Conservation (phyloP, 2,888 invertebrate genomes). For the Himalopsyche japonica region DNA sequence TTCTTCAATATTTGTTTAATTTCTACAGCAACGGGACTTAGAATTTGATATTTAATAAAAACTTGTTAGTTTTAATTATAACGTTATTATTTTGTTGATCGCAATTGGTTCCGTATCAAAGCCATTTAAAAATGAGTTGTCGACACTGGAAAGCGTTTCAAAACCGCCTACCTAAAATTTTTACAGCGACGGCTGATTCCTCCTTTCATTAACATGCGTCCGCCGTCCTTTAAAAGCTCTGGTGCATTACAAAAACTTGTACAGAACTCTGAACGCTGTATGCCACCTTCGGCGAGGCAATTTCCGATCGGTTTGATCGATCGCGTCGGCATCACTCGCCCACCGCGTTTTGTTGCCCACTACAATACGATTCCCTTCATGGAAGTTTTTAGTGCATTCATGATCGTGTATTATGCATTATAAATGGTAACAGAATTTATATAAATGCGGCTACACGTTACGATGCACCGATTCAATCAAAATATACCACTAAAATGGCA, state of each 20-base stretch:
- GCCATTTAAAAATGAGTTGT: background rate
- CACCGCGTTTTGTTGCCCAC: background rate
- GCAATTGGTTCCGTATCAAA: background rate
- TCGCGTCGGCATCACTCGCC: background rate
- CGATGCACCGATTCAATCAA: too few species aligned
- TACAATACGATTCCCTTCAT: background rate
- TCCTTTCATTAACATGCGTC: background rate
- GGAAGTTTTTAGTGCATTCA: background rate
- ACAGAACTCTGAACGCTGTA: background rate
- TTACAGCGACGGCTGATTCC: background rate
- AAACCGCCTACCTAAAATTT: background rate
- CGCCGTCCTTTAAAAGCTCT: background rate
- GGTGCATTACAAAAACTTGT: background rate
- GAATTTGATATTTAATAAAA: background rate
- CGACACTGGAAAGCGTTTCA: background rate
- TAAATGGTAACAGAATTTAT: background rate
- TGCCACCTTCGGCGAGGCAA: background rate
- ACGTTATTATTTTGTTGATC: background rate
- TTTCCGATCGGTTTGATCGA: background rate
- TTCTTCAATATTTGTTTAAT: too few species aligned
- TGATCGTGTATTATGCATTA: background rate
- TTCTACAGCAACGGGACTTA: too few species aligned
- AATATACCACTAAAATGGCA: too few species aligned
- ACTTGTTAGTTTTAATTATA: background rate
- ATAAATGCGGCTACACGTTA: too few species aligned